These are phyloP conservation scores for Crocodylus rhombifer DNA, from an alignment of 2,797 vertebrate genomes.

Conservation along the genomic window DNA sequence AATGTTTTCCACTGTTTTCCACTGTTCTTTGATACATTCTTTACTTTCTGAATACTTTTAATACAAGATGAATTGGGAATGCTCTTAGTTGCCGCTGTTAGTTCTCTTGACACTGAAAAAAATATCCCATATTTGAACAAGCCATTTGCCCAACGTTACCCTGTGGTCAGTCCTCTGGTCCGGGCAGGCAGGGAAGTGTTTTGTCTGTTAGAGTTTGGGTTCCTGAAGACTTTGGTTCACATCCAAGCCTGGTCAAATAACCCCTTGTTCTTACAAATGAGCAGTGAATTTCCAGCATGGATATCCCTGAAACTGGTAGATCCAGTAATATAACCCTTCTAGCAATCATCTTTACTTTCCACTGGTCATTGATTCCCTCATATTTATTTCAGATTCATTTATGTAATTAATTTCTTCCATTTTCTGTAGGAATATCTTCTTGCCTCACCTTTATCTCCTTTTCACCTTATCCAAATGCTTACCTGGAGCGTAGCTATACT, in stretches of 20 bases:
- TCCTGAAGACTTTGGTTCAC: conserved; percentile 64
- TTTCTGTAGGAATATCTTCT: conserved; percentile 24
- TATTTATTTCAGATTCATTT: not conserved
- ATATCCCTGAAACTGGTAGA: conserved; percentile 32
- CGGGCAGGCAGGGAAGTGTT: conserved; percentile 27
- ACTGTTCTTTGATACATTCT: not conserved
- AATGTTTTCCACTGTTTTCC: not conserved
- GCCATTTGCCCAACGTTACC: not conserved
- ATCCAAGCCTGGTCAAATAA: conserved; percentile 73
- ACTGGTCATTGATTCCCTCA: conserved; percentile 1
- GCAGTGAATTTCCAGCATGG: conserved; percentile 77
- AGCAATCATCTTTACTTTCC: conserved; percentile 49
- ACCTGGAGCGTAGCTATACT: not conserved
- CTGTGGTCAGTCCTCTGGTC: not conserved
- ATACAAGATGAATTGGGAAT: not conserved
- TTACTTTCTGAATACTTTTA: not conserved
- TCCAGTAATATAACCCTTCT: conserved; percentile 34
- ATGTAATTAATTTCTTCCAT: not conserved
- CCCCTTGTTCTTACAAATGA: conserved; percentile 67
- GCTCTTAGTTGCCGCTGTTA: not conserved
- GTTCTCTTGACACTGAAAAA: not conserved
- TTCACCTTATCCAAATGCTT: not conserved
- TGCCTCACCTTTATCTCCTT: not conserved
- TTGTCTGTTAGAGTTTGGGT: conserved; percentile 43
- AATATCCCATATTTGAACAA: not conserved